Evolutionary conservation across 2,888 invertebrate genomes (phyloP), one percentile per base, ranked within the genome.

Genomic region (Bombyx huttoni): DNA sequence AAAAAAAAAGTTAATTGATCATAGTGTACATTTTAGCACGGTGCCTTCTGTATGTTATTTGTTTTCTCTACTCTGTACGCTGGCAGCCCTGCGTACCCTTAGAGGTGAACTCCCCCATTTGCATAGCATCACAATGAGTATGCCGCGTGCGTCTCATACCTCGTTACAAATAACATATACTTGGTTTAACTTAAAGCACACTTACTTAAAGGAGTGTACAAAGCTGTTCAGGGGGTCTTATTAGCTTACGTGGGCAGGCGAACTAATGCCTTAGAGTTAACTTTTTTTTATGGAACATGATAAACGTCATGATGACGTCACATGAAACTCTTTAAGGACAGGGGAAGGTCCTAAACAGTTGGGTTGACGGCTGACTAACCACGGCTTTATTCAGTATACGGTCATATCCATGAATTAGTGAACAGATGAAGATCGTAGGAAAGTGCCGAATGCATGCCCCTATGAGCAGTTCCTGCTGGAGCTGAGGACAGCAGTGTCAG

Each of bases 281-380:
- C 80, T 70, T 76, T 78, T 79, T 70, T 60, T 73, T 73, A 69
- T 68, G 73, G 72, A 70, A 67, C 71, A 63, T 76, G 78, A 73
- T 79, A 78, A 80, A 77, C 64, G 60, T 58, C 50, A 54, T n/a
- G n/a, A n/a, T n/a, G n/a, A n/a, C n/a, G n/a, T n/a, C n/a, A n/a
- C n/a, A n/a, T n/a, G n/a, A n/a, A n/a, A n/a, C n/a, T 56, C 55
- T 58, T 52, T 62, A 53, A 63, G 64, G 65, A 69, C 57, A 61
- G 40, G 24, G 24, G 24, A 24, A 5, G 24, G 5, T 24, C 5
- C 24, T 24, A 24, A 24, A 24, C 5, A 24, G 1, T 24, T 24
- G 0, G 24, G 24, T 3, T 24, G 24, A 24, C 0, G 24, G 24
- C 0, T 24, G 24, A 24, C 5, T 24, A 24, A 24, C 24, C 24